Evolutionary conservation across 2,797 vertebrate species (phyloP).

Genomic region (Tenualosa ilisha): DNA sequence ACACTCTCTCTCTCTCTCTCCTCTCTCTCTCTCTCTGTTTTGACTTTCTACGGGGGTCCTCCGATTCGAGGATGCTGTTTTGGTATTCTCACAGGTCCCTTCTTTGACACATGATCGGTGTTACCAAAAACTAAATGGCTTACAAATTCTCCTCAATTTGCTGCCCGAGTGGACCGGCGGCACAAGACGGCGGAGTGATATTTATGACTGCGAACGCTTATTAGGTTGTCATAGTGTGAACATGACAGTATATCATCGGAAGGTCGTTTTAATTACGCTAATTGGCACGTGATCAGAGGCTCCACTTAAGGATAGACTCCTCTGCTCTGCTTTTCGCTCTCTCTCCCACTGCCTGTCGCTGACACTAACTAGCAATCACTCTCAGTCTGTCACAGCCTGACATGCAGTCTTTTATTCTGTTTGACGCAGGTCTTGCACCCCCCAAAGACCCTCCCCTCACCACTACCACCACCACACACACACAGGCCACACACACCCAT

Average conservation of each 20-base stretch:
- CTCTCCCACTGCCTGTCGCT: slow-evolving; percentile 22
- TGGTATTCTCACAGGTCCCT: slow-evolving; percentile 43
- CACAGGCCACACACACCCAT: neutral
- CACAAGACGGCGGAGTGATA: neutral
- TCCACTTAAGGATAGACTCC: neutral
- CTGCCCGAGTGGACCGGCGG: neutral
- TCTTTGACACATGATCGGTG: slow-evolving; percentile 51
- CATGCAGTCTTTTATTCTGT: neutral
- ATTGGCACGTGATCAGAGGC: slow-evolving; percentile 19
- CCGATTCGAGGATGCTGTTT: slow-evolving; percentile 36
- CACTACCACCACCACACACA: slow-evolving; percentile 20
- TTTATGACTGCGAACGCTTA: slow-evolving; percentile 24
- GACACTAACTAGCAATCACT: slow-evolving; percentile 25
- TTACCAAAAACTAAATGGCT: slow-evolving; percentile 41
- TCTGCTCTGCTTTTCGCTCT: neutral
- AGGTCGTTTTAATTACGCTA: slow-evolving; percentile 19
- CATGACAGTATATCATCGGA: slow-evolving; percentile 17
- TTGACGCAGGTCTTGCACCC: neutral
- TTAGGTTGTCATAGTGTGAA: neutral
- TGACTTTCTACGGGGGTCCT: slow-evolving; percentile 25
- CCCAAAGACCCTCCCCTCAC: neutral
- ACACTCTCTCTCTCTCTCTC: neutral
- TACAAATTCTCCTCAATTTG: slow-evolving; percentile 27
- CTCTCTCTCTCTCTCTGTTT: slow-evolving; percentile 25
- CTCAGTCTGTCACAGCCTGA: neutral